A percentile compares a stretch with the other conserved stretches of the same genome.
Evolutionary conservation across 1,140 invertebrate genomes (phyloP).

Genomic region (Drosophila ironensis): DNA sequence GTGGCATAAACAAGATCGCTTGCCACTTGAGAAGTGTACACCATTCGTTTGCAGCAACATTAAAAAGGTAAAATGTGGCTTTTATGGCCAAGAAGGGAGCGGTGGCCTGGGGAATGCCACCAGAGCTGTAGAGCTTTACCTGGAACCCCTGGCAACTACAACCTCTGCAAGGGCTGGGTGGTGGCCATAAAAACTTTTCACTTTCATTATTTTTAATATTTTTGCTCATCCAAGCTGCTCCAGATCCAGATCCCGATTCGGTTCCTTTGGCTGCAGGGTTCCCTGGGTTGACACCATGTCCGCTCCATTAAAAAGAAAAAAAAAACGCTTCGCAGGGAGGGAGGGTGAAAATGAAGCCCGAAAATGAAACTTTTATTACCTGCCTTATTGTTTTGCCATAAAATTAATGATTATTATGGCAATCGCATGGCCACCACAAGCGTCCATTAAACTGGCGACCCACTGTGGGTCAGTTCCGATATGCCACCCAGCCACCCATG

Average conservation of each 20-base stretch:
- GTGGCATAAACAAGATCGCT: slow-evolving; percentile 74
- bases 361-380: slow-evolving; percentile 80
- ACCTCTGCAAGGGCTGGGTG: slow-evolving; percentile 3
- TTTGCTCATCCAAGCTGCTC: slow-evolving; percentile 26
- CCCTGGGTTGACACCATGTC: slow-evolving; percentile 25
- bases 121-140: slow-evolving; percentile 1
- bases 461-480: slow-evolving; percentile 39
- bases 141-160: slow-evolving; percentile 22
- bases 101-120: not conserved
- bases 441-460: slow-evolving; percentile 58
- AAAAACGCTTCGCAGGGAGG: not conserved
- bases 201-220: slow-evolving; percentile 79
- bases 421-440: slow-evolving; percentile 68
- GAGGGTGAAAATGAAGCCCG: slow-evolving; percentile 28
- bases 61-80: slow-evolving; percentile 76
- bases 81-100: slow-evolving; percentile 44
- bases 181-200: slow-evolving; percentile 69
- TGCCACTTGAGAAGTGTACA: slow-evolving; percentile 62
- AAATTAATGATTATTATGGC: slow-evolving; percentile 81
- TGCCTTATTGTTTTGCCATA: slow-evolving; percentile 79
- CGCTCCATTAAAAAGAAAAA: slow-evolving; percentile 30
- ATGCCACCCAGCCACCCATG: not conserved
- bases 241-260: not conserved
- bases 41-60: slow-evolving; percentile 55
- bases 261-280: not conserved